Evolutionary conservation across 1,140 invertebrate genomes (phyloP), one percentile per base, ranked within the genome.

Genomic region (Zaprionus taronus): DNA sequence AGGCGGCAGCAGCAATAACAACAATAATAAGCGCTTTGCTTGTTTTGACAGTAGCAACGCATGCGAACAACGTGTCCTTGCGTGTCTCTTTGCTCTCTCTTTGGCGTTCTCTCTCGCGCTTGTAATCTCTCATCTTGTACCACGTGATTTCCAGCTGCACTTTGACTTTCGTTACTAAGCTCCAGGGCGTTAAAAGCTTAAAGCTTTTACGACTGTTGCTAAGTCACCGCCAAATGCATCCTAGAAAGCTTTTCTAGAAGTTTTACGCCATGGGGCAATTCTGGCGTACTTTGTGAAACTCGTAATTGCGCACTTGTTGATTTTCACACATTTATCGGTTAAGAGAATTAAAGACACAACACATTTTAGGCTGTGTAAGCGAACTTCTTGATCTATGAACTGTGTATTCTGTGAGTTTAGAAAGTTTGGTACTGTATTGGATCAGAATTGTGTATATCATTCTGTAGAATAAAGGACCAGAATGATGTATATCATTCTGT

Each of bases 41-140:
- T 87, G 61, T 84, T 87, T 87, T 87, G 84, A 87, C 84, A 61
- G 57, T 69, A 67, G 36, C 28, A 63, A 79, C 81, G 79, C 72
- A 75, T 89, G 84, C 84, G 81, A 20, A 38, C 15, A 53, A 6
- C 36, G 26, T 60, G 67, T 61, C 53, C 74, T 65, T 31, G 1
- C n/a, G 26, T 51, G 60, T 65, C 28, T 14, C 49, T 63, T 51
- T 22, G 55, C 14, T 17, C 41, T 12, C 31, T 56, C 17, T 15
- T 34, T 51, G n/a, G 0, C 2, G 6, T 17, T 20, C 26, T 53
- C 66, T 60, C 28, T 56, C 17, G 47, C 22, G 9, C 20, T 49
- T 15, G 12, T 14, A 24, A 20, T 47, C 24, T 56, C 57, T 47
- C 2, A 24, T 24, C 4, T 14, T 2, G 12, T 41, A 17, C 66